Percentiles rank a stretch among this genome's conserved stretches.
Evolutionary conservation across 2,113 vertebrate genomes (phyloP).

Genomic region (Alouatta palliata): DNA sequence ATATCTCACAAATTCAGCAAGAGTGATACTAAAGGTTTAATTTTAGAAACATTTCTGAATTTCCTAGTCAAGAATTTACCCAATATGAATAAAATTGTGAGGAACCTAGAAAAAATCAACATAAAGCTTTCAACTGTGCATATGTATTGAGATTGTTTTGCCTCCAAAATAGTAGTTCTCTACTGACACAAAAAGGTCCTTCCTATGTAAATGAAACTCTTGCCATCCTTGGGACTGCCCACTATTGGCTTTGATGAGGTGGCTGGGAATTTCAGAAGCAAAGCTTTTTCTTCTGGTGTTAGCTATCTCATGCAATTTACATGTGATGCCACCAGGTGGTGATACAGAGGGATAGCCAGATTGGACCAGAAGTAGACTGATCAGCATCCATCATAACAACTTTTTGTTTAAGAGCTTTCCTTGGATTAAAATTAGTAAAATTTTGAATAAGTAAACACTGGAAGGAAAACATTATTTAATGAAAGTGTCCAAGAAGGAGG

Average conservation of each 20-base stretch:
- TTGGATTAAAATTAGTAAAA: slow-evolving; percentile 15
- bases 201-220: neutral
- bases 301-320: neutral
- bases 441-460: neutral
- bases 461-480: neutral
- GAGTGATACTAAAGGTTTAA: neutral
- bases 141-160: neutral
- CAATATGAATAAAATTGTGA: slow-evolving; percentile 13
- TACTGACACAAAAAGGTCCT: neutral
- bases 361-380: neutral
- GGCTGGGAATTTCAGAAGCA: neutral
- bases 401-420: neutral
- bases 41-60: slow-evolving; percentile 23
- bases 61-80: slow-evolving; percentile 18
- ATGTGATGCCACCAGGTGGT: neutral
- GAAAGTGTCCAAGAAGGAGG: neutral
- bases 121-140: neutral
- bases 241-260: neutral
- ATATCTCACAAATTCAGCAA: neutral
- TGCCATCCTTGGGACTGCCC: neutral
- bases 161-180: neutral
- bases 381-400: neutral
- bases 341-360: neutral
- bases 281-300: neutral
- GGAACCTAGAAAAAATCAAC: neutral